phyloP scores from a whole-genome alignment of 2,113 vertebrate genomes.

The Oenanthe melanoleuca region DNA sequence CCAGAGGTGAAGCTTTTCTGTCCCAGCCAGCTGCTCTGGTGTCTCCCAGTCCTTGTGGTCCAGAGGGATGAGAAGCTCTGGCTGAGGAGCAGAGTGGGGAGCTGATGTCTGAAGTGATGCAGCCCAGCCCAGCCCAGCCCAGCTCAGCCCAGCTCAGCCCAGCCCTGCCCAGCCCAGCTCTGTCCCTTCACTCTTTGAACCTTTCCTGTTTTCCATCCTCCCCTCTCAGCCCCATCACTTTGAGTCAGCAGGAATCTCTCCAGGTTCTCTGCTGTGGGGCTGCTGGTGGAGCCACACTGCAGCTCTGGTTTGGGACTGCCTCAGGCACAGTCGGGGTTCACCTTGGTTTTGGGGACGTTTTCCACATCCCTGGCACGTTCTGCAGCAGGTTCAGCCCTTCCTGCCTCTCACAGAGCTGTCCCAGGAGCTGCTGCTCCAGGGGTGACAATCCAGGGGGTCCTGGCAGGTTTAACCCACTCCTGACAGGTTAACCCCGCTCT shows the following conservation, averaged over 20 bases:
- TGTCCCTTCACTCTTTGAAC: not conserved
- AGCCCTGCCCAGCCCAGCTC: not conserved
- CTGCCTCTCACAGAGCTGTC: not conserved
- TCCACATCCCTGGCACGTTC: not conserved
- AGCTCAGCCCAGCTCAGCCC: too few species aligned
- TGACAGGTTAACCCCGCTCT: too few species aligned
- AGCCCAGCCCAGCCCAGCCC: too few species aligned
- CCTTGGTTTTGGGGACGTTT: not conserved
- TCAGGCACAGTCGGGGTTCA: too few species aligned
- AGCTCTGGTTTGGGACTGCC: too few species aligned
- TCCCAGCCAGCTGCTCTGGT: not conserved
- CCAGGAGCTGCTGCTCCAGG: too few species aligned
- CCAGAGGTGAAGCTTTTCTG: not conserved
- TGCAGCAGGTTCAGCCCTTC: not conserved
- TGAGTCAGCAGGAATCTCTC: not conserved
- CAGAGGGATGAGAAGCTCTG: not conserved
- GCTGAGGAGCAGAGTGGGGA: not conserved
- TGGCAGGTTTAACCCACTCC: too few species aligned
- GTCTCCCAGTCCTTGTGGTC: rapidly evolving
- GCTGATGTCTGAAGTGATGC: too few species aligned
- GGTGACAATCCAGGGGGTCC: too few species aligned
- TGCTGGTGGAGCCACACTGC: not conserved
- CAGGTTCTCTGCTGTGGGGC: not conserved
- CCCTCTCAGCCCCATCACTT: not conserved
- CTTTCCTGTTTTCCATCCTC: not conserved